Conservation (phyloP, 2,797 vertebrate genomes). For the Acipenser oxyrinchus region DNA sequence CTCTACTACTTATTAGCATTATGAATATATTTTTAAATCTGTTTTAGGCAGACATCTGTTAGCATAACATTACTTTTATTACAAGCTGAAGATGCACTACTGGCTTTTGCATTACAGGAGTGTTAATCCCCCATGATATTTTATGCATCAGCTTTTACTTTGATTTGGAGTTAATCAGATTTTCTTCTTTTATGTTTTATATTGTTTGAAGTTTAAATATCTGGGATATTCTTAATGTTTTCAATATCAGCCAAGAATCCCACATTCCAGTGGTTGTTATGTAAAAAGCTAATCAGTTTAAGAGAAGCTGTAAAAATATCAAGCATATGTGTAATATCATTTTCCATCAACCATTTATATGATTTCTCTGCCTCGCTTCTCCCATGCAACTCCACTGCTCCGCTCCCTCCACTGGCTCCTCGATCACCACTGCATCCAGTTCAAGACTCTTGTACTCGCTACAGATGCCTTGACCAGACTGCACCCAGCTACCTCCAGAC, state of each 20-base stretch:
- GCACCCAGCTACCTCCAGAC: too few species aligned
- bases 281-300: neutral
- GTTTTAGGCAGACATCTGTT: neutral
- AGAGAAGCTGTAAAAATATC: too few species aligned
- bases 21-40: too few species aligned
- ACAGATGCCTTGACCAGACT: too few species aligned
- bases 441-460: too few species aligned
- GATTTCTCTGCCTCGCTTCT: too few species aligned
- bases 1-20: too few species aligned
- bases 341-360: too few species aligned
- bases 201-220: neutral
- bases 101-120: neutral
- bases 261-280: neutral
- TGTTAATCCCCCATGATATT: conserved; percentile 4
- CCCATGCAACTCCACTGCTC: too few species aligned
- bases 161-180: conserved; percentile 10
- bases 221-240: conserved; percentile 4
- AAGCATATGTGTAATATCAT: too few species aligned
- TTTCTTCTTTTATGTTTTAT: conserved; percentile 5
- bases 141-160: conserved; percentile 11
- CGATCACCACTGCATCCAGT: too few species aligned
- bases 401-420: too few species aligned
- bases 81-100: neutral
- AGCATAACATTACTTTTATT: neutral
- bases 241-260: neutral